Conservation (phyloP, 92 coral and sea anemone genomes). For the Epizoanthus illoricatus region DNA sequence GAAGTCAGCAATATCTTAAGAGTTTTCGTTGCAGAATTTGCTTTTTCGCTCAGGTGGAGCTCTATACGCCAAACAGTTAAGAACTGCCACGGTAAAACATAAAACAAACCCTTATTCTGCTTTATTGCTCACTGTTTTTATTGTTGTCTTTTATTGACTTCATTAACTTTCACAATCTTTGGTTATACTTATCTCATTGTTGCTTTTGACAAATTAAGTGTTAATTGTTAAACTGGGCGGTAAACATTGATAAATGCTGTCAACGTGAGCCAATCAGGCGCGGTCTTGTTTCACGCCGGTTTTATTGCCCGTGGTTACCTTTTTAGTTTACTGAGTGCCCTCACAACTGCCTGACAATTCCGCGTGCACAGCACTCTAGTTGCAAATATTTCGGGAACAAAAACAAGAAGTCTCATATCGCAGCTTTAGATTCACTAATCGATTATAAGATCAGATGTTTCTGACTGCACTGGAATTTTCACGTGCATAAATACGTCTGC, state of each 20-base stretch:
- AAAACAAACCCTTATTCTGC: too few species aligned
- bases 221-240: constrained; percentile 15
- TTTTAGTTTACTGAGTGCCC: constrained; percentile 8
- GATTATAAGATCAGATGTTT: not conserved
- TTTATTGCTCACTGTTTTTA: too few species aligned
- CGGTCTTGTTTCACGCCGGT: not conserved
- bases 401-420: not conserved
- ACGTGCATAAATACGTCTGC: not conserved
- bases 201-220: constrained; percentile 4
- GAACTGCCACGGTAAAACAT: too few species aligned
- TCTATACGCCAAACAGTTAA: too few species aligned
- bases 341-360: not conserved
- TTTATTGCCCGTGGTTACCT: constrained; percentile 32
- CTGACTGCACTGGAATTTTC: not conserved
- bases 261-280: constrained; percentile 8
- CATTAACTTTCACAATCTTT: not conserved
- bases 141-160: too few species aligned
- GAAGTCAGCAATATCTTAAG: too few species aligned
- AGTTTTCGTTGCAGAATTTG: too few species aligned
- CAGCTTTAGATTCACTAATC: too few species aligned
- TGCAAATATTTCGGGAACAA: constrained; percentile 1
- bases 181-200: not conserved
- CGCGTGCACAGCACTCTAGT: constrained; percentile 12
- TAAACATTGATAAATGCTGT: not conserved
- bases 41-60: too few species aligned